Evolutionary conservation across 2,113 vertebrate species (phyloP).

Genomic region (Turnix velox): DNA sequence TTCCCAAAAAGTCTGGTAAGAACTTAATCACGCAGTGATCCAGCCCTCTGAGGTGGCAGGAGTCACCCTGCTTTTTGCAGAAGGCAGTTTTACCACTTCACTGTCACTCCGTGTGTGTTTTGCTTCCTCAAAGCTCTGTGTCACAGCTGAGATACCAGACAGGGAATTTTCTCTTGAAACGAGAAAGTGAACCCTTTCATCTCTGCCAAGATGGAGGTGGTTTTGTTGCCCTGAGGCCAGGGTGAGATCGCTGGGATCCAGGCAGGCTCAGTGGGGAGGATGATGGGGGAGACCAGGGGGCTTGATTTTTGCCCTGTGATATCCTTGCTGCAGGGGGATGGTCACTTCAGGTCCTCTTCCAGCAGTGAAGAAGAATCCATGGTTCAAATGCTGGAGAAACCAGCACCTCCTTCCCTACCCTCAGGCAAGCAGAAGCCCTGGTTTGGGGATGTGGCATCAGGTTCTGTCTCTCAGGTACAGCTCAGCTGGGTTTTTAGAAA

Average conservation of each 20-base stretch:
- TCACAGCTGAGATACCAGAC: slow-evolving; percentile 49
- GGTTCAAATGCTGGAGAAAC: not conserved
- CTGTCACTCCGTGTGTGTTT: slow-evolving; percentile 49
- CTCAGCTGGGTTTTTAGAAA: not conserved
- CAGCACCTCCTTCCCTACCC: not conserved
- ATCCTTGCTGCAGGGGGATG: not conserved
- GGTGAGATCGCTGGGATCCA: not conserved
- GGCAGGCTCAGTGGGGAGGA: not conserved
- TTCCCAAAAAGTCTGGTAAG: slow-evolving; percentile 80
- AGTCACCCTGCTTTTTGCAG: slow-evolving; percentile 34
- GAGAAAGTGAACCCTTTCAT: not conserved
- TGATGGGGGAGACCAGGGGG: not conserved
- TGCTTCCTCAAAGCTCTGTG: slow-evolving; percentile 24
- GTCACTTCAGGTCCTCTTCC: not conserved
- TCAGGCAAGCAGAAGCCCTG: not conserved
- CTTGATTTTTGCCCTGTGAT: not conserved
- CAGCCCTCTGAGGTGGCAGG: slow-evolving; percentile 14
- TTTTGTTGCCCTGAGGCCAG: not conserved
- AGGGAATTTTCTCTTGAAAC: slow-evolving; percentile 4
- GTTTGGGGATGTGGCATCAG: not conserved
- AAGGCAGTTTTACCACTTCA: slow-evolving; percentile 71
- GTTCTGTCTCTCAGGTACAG: not conserved
- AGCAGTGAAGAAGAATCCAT: not conserved
- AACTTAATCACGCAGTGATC: slow-evolving; percentile 76
- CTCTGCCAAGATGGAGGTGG: not conserved